A percentile compares a stretch with the other conserved stretches of the same genome.
phyloP scores from a whole-genome alignment of 2,888 invertebrate genomes.

The Phyto melanocephala region DNA sequence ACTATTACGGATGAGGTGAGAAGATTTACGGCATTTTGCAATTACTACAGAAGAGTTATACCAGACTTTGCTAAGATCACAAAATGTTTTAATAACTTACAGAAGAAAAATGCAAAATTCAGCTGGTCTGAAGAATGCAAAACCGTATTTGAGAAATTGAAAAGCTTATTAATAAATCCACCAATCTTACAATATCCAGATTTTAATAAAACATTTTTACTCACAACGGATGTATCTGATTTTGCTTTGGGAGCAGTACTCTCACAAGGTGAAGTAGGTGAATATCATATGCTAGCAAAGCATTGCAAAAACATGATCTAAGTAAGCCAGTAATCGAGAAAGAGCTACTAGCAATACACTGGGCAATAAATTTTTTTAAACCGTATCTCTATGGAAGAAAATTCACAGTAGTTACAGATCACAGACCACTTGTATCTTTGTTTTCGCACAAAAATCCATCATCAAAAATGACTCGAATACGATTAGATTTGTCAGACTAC shows the following conservation, averaged over 20 bases:
- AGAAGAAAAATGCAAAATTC: neutral
- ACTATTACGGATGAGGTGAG: no score
- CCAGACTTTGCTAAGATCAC: neutral
- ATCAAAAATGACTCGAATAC: constrained; percentile 30
- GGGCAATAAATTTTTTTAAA: neutral
- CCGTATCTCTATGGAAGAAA: constrained; percentile 4
- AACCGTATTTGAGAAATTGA: neutral
- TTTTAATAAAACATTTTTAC: neutral
- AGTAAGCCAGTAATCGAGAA: neutral
- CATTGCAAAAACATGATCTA: neutral
- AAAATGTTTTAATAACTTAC: neutral
- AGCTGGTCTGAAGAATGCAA: neutral
- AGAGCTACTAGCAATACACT: neutral
- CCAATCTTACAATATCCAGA: neutral
- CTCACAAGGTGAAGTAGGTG: neutral
- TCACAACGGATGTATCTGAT: neutral
- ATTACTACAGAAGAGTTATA: neutral
- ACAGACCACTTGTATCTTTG: neutral
- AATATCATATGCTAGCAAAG: neutral
- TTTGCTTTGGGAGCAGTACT: neutral
- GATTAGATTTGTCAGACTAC: constrained; percentile 24
- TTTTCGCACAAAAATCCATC: constrained; percentile 28
- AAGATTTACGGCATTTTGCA: no score
- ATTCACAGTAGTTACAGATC: neutral
- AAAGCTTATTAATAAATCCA: neutral